Percentiles rank a stretch among this genome's conserved stretches.
phyloP scores from a whole-genome alignment of 2,888 invertebrate species.

The Lasioglossum leucozonium region DNA sequence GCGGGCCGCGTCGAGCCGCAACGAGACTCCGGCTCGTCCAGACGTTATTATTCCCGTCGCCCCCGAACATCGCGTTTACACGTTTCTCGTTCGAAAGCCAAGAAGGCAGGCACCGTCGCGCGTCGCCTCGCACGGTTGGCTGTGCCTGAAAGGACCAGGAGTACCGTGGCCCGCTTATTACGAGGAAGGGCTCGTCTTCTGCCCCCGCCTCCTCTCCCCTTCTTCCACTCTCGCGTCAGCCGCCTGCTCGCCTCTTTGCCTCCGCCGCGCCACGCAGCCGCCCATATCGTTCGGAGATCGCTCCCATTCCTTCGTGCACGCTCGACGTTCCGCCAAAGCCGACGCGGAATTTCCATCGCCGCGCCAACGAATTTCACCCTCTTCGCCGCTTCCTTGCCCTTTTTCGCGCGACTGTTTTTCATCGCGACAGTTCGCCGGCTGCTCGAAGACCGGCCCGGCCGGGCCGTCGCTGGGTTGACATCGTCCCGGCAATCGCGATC shows the following conservation, averaged over 20 bases:
- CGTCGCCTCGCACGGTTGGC: slow-evolving; percentile 52
- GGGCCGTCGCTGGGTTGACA: not conserved
- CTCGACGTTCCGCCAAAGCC: slow-evolving; percentile 10
- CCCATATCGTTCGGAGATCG: slow-evolving; percentile 11
- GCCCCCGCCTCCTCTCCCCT: not conserved
- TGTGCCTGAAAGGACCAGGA: slow-evolving; percentile 57
- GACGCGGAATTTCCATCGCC: slow-evolving; percentile 12
- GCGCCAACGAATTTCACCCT: not conserved
- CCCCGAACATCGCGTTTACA: slow-evolving; percentile 56
- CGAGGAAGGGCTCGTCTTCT: not conserved
- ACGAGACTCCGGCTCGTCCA: slow-evolving; percentile 44
- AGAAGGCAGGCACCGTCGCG: not conserved
- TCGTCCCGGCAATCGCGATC: not conserved
- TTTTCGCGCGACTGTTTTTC: not conserved
- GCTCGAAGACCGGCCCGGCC: not conserved
- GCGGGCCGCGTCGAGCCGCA: slow-evolving; percentile 20
- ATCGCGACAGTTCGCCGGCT: not conserved
- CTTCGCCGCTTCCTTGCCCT: not conserved
- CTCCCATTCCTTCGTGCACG: slow-evolving; percentile 10
- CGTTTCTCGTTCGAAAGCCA: slow-evolving; percentile 38
- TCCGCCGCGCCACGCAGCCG: not conserved
- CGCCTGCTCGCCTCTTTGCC: not conserved
- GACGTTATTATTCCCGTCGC: slow-evolving; percentile 57
- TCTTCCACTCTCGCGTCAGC: not conserved
- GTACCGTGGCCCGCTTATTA: slow-evolving; percentile 57